Percentiles rank a stretch among this genome's conserved stretches.
phyloP scores from a whole-genome alignment of 2,888 invertebrate genomes.

The Netelia inedita region DNA sequence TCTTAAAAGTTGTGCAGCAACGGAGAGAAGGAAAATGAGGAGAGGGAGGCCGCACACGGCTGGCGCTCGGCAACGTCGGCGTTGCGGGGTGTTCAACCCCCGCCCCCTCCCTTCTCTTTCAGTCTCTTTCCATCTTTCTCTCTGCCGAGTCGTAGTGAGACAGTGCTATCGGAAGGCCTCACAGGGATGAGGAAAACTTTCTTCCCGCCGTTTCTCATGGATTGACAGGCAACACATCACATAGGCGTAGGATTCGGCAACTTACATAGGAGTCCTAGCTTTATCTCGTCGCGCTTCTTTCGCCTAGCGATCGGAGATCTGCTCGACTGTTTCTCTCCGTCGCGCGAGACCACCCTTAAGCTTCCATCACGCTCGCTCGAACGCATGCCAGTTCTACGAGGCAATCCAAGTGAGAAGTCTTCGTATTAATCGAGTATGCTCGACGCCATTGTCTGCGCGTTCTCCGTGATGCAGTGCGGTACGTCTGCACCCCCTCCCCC shows the following conservation, averaged over 20 bases:
- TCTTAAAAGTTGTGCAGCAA: slow-evolving; percentile 81
- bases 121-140: slow-evolving; percentile 25
- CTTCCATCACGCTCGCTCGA: slow-evolving; percentile 15
- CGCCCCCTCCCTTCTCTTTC: slow-evolving; percentile 60
- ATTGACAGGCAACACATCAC: slow-evolving; percentile 83
- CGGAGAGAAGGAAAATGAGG: slow-evolving; percentile 69
- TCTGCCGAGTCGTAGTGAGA: slow-evolving; percentile 49
- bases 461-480: slow-evolving; percentile 70
- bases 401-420: slow-evolving; percentile 20
- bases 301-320: slow-evolving; percentile 17
- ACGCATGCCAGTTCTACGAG: slow-evolving; percentile 20
- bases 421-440: slow-evolving; percentile 73
- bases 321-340: slow-evolving; percentile 10
- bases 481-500: slow-evolving; percentile 60
- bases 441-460: slow-evolving; percentile 73
- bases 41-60: slow-evolving; percentile 62
- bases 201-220: slow-evolving; percentile 80
- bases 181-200: slow-evolving; percentile 78
- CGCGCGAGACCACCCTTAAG: not conserved
- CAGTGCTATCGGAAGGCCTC: slow-evolving; percentile 52
- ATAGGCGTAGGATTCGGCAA: slow-evolving; percentile 73
- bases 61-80: slow-evolving; percentile 69
- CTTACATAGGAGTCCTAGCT: slow-evolving; percentile 29
- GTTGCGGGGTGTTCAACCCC: slow-evolving; percentile 48
- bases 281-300: slow-evolving; percentile 19